These are phyloP conservation scores for Stegana nigrithorax DNA, from an alignment of 2,888 invertebrate species.

Conservation along the genomic window DNA sequence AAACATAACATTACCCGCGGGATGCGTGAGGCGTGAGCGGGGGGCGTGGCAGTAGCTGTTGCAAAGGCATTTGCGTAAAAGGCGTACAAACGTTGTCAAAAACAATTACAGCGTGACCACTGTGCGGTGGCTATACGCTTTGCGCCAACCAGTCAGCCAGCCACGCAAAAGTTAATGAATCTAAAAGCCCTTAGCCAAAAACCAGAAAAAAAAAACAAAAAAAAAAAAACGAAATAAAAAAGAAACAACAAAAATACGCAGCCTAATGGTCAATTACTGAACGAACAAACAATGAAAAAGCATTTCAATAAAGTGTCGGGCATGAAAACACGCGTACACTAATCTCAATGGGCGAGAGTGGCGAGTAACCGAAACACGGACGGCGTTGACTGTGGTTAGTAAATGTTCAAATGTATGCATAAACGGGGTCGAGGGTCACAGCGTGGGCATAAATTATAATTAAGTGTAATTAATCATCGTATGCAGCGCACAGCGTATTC, in stretches of 20 bases:
- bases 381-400: neutral
- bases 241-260: slow-evolving; percentile 32
- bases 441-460: slow-evolving; percentile 51
- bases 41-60: no score
- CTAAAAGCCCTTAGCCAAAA: no score
- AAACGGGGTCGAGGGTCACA: neutral
- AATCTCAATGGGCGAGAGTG: neutral
- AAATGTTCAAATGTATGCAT: no score
- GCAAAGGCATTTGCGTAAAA: no score
- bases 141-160: no score
- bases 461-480: slow-evolving; percentile 56
- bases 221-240: no score
- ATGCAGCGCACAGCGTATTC: neutral
- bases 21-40: no score
- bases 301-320: neutral
- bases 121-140: no score
- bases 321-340: neutral
- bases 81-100: no score
- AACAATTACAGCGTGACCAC: no score
- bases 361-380: neutral
- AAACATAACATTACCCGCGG: neutral
- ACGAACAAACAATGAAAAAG: slow-evolving; percentile 7
- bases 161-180: no score
- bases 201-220: slow-evolving; percentile 24
- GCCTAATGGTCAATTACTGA: slow-evolving; percentile 49